Evolutionary conservation across 1,140 invertebrate genomes (phyloP), one percentile per base, ranked within the genome.

Genomic region (Philaenus spumarius): DNA sequence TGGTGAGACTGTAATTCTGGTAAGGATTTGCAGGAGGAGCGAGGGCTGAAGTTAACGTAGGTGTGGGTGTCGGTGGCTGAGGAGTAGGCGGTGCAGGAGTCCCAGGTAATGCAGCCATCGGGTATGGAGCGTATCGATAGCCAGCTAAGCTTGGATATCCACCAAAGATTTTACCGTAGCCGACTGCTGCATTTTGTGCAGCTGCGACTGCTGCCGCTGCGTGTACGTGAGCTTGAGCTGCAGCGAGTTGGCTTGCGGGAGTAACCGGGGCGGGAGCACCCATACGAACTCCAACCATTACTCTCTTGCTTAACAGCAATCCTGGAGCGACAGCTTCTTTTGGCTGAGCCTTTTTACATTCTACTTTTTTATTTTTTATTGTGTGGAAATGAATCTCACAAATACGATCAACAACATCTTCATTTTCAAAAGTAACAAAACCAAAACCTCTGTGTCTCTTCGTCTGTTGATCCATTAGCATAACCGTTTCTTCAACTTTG

Each of bases 401-500:
- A 2, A 94, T 90, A 52, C 89, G 82, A 71, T 93, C 91, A 2
- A 93, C 89, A 0, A 92, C 89, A 68, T 94, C 90, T 71, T 94
- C 90, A 64, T 86, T 89, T 70, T 93, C 90, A 75, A 94, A 94
- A 3, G 90, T 94, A 15, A 95, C 90, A 73, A 94, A 94, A 11
- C 91, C 91, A 71, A 94, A 93, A 51, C 90, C 91, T 46, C 90
- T 80, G 71, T 93, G 90, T 37, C 90, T 83, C 69, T 93, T 93
- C 7, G 91, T 95, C 73, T 93, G 90, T 73, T 94, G 90, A 72
- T 94, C 92, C 90, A 94, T 94, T 63, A 94, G 80, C 90, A 94
- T 93, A 11, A 94, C 90, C 15, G 90, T 90, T 70, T 94, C 92
- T 70, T 93, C 90, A 17, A 93, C 90, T 71, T 90, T 90, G 12